Percentiles rank a stretch among this genome's conserved stretches.
phyloP scores from a whole-genome alignment of 2,888 invertebrate species.

The Macrophya alboannulata region DNA sequence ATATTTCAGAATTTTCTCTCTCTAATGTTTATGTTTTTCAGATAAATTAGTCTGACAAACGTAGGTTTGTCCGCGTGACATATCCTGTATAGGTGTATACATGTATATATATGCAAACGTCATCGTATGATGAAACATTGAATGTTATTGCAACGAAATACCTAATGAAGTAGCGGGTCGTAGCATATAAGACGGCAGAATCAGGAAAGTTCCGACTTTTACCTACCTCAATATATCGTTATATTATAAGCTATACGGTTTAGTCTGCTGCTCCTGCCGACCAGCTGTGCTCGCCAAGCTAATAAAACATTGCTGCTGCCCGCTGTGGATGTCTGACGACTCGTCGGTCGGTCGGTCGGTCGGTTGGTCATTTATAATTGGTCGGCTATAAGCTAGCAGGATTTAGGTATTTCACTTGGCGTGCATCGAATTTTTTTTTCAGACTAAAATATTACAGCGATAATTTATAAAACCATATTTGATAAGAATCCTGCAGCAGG shows the following conservation, averaged over 20 bases:
- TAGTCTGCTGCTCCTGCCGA: conserved; percentile 46
- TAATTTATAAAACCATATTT: not conserved
- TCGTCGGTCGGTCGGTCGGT: conserved; percentile 2
- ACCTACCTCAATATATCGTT: conserved; percentile 55
- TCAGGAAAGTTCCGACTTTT: conserved; percentile 39
- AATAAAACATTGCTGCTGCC: conserved; percentile 52
- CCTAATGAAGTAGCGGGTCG: not conserved
- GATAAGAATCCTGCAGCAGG: not conserved
- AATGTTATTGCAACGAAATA: conserved; percentile 13
- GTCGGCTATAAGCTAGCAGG: conserved; percentile 3
- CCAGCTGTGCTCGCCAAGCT: conserved; percentile 52
- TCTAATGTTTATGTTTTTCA: not conserved
- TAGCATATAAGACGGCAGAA: not conserved
- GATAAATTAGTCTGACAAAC: not conserved
- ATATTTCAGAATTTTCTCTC: not conserved
- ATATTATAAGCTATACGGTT: conserved; percentile 21
- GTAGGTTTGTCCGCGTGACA: too few species aligned
- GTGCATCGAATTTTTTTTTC: conserved; percentile 12
- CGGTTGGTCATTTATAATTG: conserved; percentile 27
- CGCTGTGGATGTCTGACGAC: conserved; percentile 50
- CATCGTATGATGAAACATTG: conserved; percentile 30
- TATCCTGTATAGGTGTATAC: not conserved
- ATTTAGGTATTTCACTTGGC: conserved; percentile 9
- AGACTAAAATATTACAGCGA: conserved; percentile 21
- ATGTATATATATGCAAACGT: too few species aligned